Conservation (phyloP, 2,797 vertebrate genomes). For the Sciurus carolinensis region DNA sequence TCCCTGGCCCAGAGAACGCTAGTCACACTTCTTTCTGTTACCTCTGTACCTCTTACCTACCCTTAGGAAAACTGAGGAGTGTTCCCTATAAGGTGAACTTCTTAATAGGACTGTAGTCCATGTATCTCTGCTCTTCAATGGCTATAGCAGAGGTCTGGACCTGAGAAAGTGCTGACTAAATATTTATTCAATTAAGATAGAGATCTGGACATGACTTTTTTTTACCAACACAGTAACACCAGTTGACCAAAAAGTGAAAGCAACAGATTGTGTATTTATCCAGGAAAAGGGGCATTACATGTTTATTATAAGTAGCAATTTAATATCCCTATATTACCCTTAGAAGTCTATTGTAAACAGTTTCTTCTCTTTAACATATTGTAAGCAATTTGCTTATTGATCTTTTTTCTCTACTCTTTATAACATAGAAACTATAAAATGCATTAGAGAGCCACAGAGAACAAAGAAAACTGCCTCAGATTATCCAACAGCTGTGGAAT, state of each 20-base stretch:
- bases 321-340: background rate
- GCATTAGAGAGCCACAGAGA: conserved; percentile 14
- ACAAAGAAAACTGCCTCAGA: background rate
- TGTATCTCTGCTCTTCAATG: background rate
- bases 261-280: background rate
- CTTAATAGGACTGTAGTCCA: background rate
- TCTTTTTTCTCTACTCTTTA: background rate
- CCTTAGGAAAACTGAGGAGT: conserved; percentile 47
- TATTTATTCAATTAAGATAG: conserved; percentile 6
- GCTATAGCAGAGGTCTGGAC: background rate
- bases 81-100: background rate
- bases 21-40: background rate
- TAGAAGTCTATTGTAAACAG: conserved; percentile 16
- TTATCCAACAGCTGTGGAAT: background rate
- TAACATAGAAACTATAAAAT: conserved; percentile 54
- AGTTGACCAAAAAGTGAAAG: conserved; percentile 26
- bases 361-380: conserved; percentile 54
- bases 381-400: conserved; percentile 52
- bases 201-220: background rate
- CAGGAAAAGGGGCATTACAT: background rate
- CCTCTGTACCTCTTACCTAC: background rate
- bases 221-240: background rate
- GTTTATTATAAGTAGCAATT: conserved; percentile 12
- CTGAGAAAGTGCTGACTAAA: background rate
- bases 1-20: background rate